Percentiles rank a stretch among this genome's conserved stretches.
These are phyloP conservation scores for Luffia ferchaultella DNA, from an alignment of 2,888 invertebrate genomes.

Conservation along the genomic window DNA sequence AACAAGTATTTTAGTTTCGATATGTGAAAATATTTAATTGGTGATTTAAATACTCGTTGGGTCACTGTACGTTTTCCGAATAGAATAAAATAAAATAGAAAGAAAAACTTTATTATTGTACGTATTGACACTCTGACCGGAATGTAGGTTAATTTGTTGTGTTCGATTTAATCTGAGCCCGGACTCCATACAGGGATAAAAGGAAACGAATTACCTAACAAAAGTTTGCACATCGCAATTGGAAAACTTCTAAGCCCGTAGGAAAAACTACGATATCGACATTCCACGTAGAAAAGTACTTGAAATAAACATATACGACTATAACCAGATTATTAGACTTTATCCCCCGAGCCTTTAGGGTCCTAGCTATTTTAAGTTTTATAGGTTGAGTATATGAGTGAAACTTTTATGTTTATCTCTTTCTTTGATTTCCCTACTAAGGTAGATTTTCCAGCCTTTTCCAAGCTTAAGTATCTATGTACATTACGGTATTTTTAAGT, in stretches of 20 bases:
- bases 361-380: too few species aligned
- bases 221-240: background rate
- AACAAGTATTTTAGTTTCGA: background rate
- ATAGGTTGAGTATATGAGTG: too few species aligned
- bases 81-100: too few species aligned
- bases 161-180: background rate
- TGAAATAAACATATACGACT: background rate
- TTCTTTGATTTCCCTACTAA: too few species aligned
- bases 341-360: too few species aligned
- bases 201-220: background rate
- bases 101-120: too few species aligned
- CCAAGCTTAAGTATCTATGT: too few species aligned
- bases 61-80: background rate
- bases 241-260: background rate
- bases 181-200: background rate
- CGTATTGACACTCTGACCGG: too few species aligned
- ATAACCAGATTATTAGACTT: background rate
- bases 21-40: background rate
- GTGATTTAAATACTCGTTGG: background rate
- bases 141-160: background rate
- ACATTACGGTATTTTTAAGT: too few species aligned
- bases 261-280: background rate
- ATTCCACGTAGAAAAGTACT: background rate
- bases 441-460: too few species aligned
- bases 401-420: too few species aligned